These are phyloP conservation scores for Sebastes steindachneri DNA, from an alignment of 2,797 vertebrate species.

Conservation along the genomic window DNA sequence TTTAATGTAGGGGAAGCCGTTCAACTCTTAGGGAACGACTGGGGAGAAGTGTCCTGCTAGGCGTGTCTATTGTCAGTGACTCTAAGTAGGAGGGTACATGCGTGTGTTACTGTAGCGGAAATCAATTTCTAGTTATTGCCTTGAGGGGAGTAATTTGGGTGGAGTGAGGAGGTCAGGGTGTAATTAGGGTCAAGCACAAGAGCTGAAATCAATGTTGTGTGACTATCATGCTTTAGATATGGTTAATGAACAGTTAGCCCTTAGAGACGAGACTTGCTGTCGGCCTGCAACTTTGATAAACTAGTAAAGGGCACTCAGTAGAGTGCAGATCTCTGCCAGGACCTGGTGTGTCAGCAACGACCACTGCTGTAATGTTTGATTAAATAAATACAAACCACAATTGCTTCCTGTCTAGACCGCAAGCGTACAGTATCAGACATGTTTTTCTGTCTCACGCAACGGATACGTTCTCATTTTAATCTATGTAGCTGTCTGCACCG, in stretches of 20 bases:
- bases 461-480: no score
- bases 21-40: conserved; percentile 38
- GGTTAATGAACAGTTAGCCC: not conserved
- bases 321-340: no score
- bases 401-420: no score
- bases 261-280: not conserved
- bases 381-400: no score
- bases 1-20: conserved; percentile 66
- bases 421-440: no score
- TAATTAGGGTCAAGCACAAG: conserved; percentile 28
- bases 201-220: conserved; percentile 27
- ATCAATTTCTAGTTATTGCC: conserved; percentile 43
- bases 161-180: not conserved
- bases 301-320: not conserved
- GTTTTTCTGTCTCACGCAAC: no score
- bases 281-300: not conserved
- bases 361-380: not conserved
- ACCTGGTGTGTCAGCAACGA: not conserved
- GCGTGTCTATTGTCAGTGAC: conserved; percentile 26
- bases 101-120: conserved; percentile 25
- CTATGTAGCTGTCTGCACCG: no score
- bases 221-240: conserved; percentile 6
- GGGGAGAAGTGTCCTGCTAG: conserved; percentile 30
- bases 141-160: conserved; percentile 13
- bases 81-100: not conserved